These are phyloP conservation scores for Chloroceryle amazona DNA, from an alignment of 2,797 vertebrate species.

Conservation along the genomic window DNA sequence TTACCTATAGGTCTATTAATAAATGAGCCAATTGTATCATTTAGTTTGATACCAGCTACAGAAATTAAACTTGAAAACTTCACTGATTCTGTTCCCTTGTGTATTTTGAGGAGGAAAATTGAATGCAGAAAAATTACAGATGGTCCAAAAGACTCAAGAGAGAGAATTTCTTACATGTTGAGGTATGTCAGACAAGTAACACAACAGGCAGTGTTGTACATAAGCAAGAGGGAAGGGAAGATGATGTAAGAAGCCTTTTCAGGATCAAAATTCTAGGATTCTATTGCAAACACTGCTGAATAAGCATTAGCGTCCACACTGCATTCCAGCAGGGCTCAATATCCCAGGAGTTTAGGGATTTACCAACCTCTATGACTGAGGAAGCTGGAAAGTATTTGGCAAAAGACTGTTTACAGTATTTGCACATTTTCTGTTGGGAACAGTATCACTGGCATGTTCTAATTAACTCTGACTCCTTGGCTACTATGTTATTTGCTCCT, in stretches of 20 bases:
- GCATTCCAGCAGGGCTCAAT: constrained; percentile 60
- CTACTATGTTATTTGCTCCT: constrained; percentile 49
- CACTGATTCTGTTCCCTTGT: not conserved
- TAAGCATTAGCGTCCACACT: constrained; percentile 10
- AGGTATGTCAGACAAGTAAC: too few species aligned
- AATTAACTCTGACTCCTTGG: constrained; percentile 68
- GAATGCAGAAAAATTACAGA: not conserved
- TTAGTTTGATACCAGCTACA: not conserved
- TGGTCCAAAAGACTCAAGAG: not conserved
- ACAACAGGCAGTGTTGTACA: not conserved
- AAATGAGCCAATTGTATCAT: not conserved
- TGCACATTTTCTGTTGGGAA: constrained; percentile 74
- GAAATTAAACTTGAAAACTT: not conserved
- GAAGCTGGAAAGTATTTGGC: constrained; percentile 73
- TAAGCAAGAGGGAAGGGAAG: not conserved
- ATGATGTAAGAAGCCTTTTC: not conserved
- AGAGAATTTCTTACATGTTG: too few species aligned
- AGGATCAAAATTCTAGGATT: constrained; percentile 26
- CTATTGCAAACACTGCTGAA: constrained; percentile 51
- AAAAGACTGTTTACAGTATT: constrained; percentile 71
- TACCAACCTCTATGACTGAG: constrained; percentile 64
- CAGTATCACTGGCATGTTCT: constrained; percentile 27
- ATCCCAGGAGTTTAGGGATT: constrained; percentile 71
- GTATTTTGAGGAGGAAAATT: not conserved
- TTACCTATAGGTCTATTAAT: not conserved